phyloP scores from a whole-genome alignment of 2,113 vertebrate genomes.

The Grallaria varia region DNA sequence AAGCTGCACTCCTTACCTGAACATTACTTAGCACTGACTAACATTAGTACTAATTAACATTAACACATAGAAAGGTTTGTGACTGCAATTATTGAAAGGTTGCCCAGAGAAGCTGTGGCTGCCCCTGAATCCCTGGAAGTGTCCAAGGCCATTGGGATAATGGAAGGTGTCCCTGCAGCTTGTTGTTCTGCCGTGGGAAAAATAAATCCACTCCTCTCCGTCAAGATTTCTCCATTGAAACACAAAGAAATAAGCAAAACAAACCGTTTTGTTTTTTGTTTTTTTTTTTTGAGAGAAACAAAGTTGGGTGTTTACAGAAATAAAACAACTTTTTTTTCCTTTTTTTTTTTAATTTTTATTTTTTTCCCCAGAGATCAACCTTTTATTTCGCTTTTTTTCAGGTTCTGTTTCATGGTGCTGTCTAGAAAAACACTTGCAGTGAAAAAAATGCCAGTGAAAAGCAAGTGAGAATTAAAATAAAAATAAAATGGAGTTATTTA shows the following conservation, averaged over 20 bases:
- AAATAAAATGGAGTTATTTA: fast-evolving
- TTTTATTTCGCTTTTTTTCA: background rate
- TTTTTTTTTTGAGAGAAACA: background rate
- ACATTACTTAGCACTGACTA: background rate
- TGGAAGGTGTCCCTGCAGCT: background rate
- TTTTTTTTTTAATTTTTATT: no score
- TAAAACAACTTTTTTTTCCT: fast-evolving
- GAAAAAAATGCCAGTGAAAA: background rate
- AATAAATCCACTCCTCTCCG: background rate
- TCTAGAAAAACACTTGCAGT: background rate
- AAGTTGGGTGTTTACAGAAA: background rate
- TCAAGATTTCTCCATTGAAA: background rate
- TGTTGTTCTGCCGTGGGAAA: background rate
- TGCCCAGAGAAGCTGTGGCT: no score
- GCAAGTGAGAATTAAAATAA: background rate
- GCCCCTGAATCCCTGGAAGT: background rate
- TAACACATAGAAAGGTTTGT: background rate
- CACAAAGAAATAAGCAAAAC: background rate
- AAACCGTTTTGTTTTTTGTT: no score
- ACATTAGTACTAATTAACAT: background rate
- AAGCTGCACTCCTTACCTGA: background rate
- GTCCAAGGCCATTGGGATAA: background rate
- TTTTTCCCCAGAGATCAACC: no score
- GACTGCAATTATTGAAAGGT: background rate
- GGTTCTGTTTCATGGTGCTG: background rate